Percentiles rank a stretch among this genome's conserved stretches.
Conservation (phyloP, 2,888 invertebrate genomes). For the Leptinotarsa haldemani region DNA sequence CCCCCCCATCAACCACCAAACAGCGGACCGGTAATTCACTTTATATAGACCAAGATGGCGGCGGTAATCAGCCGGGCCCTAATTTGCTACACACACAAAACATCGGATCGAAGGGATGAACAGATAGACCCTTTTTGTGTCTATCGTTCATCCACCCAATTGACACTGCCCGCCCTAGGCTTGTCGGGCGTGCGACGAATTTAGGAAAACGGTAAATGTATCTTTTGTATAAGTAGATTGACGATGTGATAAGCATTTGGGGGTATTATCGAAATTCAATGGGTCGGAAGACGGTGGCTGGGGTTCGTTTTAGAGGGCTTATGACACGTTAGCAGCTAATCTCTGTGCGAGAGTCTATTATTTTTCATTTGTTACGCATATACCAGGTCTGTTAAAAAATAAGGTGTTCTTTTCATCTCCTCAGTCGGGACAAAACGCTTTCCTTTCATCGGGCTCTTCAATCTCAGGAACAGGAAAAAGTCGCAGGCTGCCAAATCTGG, state of each 20-base stretch:
- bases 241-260: constrained; percentile 39
- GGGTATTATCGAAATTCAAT: constrained; percentile 30
- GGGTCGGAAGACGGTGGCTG: constrained; percentile 21
- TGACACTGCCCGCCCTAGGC: constrained; percentile 41
- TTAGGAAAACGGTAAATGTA: constrained; percentile 44
- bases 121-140: constrained; percentile 42
- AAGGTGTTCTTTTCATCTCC: no score
- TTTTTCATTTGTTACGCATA: no score
- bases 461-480: no score
- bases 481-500: no score
- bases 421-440: no score
- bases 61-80: constrained; percentile 21
- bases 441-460: no score
- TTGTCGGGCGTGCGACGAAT: constrained; percentile 32
- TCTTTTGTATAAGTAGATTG: constrained; percentile 42
- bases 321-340: constrained; percentile 3
- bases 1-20: constrained; percentile 21
- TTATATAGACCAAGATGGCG: constrained; percentile 41
- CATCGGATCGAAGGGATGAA: constrained; percentile 32
- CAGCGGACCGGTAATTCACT: constrained; percentile 34
- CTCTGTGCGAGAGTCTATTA: not conserved
- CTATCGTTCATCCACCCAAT: constrained; percentile 41
- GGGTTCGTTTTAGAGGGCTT: not conserved
- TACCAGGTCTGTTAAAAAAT: no score
- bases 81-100: constrained; percentile 41